Conservation (phyloP, 2,888 invertebrate genomes). For the Orthosia incerta region DNA sequence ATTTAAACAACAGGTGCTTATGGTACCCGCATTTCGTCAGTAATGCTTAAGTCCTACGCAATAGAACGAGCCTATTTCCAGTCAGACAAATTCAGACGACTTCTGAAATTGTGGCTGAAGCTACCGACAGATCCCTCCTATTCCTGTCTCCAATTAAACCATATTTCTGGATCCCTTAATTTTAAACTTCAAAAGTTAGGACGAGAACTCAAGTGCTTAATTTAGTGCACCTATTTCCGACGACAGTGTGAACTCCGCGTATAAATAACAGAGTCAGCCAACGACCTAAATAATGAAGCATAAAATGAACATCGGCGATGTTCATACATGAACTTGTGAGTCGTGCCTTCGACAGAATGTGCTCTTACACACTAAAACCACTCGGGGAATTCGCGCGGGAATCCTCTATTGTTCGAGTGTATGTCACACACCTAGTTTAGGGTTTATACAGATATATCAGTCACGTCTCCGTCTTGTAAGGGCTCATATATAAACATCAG, state of each 20-base stretch:
- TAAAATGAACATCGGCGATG: conserved; percentile 74
- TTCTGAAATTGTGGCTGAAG: too few species aligned
- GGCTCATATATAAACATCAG: not conserved
- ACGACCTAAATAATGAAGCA: conserved; percentile 79
- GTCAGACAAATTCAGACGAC: too few species aligned
- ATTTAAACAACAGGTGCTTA: too few species aligned
- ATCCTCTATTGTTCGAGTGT: conserved; percentile 47
- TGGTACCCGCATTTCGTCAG: too few species aligned
- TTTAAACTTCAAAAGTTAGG: not conserved
- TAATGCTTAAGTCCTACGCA: too few species aligned
- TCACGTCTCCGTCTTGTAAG: not conserved
- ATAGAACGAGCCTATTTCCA: too few species aligned
- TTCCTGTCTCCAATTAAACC: not conserved
- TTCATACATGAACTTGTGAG: conserved; percentile 49
- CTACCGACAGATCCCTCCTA: too few species aligned
- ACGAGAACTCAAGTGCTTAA: conserved; percentile 24
- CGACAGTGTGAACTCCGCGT: conserved; percentile 51
- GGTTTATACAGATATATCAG: not conserved
- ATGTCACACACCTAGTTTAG: conserved; percentile 44
- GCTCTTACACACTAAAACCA: conserved; percentile 61
- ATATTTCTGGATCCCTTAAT: not conserved
- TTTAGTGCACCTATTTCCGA: conserved; percentile 43
- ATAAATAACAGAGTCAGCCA: conserved; percentile 73
- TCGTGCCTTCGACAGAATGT: conserved; percentile 61
- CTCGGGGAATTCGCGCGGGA: conserved; percentile 13